Base-by-base conservation (phyloP, 2,113 vertebrate genomes). In the Odontophorus gujanensis region DNA sequence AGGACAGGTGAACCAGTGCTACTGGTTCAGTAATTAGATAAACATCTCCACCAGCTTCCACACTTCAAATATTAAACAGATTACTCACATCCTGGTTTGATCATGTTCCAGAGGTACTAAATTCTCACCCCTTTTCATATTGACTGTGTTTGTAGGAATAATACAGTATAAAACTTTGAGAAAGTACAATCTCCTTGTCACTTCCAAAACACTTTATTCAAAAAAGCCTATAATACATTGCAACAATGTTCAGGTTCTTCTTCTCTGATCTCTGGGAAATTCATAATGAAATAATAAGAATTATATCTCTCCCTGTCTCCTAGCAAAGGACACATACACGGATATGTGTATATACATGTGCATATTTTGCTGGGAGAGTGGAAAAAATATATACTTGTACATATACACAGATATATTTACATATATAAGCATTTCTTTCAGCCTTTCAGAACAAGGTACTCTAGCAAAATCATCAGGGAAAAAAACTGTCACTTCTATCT, bases 1-100 rank as follows among this genome's bases (percentile, higher is more conserved):
- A 69, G 13, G 43, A 65, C 43, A 87, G 89, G 8, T 16, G 30
- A 95, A 95, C 95, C 87, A 79, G 89, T 25, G 58, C 36, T 45
- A 87, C 89, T 36, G 42, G 85, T 92, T 95, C 63, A 65, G 67
- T 68, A 87, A 68, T 61, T 20, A 89, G 57, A 76, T 58, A 17
- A 89, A 89, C 26, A 82, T 9, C 34, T 65, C 66, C 58, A 81
- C 55, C 7, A 83, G 50, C 72, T 92, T 84, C 68, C 85, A 81
- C 45, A 75, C 40, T 81, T 75, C 34, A 53, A 17, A 11, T 19
- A 9, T 66, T 40, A 53, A 34, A 59, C 32, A 24, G 5, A 26
- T 38, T 53, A 36, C 26, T 68, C 48, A 75, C 1, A 22, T 16
- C 43, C 15, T 16, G 55, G 9, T 57, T 11, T 28, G n/a, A 73